Conservation (phyloP, 1,140 invertebrate genomes). For the Drosophila aff. region DNA sequence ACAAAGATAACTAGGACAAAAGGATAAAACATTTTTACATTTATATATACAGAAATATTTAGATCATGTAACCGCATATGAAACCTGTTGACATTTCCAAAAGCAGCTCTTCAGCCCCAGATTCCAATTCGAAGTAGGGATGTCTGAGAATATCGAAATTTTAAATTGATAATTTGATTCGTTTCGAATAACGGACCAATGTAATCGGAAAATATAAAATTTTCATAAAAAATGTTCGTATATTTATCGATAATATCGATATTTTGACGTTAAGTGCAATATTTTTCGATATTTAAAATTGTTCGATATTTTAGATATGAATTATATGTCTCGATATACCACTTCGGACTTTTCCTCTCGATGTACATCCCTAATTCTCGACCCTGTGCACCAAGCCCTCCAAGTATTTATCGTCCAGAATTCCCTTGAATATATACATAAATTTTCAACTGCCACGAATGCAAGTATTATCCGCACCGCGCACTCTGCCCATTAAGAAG, state of each 20-base stretch:
- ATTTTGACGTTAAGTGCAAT: background rate
- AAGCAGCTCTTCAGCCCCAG: constrained; percentile 21
- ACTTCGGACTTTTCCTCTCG: background rate
- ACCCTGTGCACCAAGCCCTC: constrained; percentile 52
- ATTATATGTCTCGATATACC: background rate
- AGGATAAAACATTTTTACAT: constrained; percentile 56
- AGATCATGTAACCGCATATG: constrained; percentile 46
- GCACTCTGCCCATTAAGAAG: constrained; percentile 28
- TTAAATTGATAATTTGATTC: background rate
- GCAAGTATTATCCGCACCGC: constrained; percentile 61
- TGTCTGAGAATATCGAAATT: background rate
- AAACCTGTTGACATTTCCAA: constrained; percentile 51
- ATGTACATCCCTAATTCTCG: constrained; percentile 7
- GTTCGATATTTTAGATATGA: background rate
- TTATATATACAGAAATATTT: constrained; percentile 54
- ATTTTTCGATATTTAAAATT: background rate
- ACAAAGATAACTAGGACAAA: constrained; percentile 37
- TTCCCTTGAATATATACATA: constrained; percentile 19
- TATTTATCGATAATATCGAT: background rate
- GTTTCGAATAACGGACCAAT: background rate
- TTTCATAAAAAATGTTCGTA: background rate
- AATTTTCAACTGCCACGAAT: constrained; percentile 56
- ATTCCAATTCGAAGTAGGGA: constrained; percentile 10
- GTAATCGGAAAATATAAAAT: background rate
- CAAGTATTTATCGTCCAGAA: constrained; percentile 51